Base-by-base conservation (phyloP, 64 coral and sea anemone genomes). In the Dendronephthya gigantea region DNA sequence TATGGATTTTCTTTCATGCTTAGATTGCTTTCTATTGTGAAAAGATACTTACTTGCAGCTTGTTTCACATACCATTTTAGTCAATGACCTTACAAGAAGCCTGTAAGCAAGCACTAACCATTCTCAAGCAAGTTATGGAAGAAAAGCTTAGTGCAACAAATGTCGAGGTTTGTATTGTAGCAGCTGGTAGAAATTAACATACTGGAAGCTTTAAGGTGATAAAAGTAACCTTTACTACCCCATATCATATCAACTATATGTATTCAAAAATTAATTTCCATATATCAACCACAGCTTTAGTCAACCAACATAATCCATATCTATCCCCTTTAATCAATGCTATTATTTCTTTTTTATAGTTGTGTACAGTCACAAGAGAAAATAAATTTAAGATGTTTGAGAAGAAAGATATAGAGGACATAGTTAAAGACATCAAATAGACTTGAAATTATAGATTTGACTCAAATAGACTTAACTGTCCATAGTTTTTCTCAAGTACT, bases 81-180 rank as follows among this genome's bases (percentile, higher is more conserved):
- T 98, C 95, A 13, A 92, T 98, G 95, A 93, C 95, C 36, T 55
- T 98, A 45, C 91, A 87, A 49, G 95, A 93, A 83, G 95, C 95
- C 13, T 98, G 84, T 22, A 93, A 93, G 75, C 83, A 85, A 40
- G 85, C 92, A 40, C 84, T 98, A 50, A 89, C 95, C 50, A 98
- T 98, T 91, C 92, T 98, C 88, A 98, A 98, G 84, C 91, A 98
- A 91, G 95, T 98, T 37, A 98, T 98, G 95, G 95, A 98, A 39
- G 95, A 98, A 70, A 98, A 98, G 83, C 69, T 98, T 11, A 98
- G 90, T 88, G 92, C 95, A 9, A 98, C 95, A 56, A 98, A 98
- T 85, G 95, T 98, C 29, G 95, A 98, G 84, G 95, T 98, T 82
- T 85, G 81, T 14, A 5, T 17, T 8, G 3, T 5, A 30, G 19